Evolutionary conservation across 2,888 invertebrate species (phyloP).

Genomic region (Maniola hyperantus): DNA sequence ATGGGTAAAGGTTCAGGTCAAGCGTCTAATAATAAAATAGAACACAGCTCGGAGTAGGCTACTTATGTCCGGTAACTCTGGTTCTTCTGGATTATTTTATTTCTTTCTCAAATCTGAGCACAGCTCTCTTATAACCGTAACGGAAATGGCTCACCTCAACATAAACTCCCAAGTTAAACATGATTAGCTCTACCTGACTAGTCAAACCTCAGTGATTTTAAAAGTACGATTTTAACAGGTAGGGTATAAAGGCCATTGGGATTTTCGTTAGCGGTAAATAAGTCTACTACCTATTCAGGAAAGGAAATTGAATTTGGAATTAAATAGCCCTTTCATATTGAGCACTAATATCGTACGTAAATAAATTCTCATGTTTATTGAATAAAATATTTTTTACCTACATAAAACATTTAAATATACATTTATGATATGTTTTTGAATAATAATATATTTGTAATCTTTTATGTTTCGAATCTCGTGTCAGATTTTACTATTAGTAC

Average conservation of each 20-base stretch:
- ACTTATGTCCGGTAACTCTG: no score
- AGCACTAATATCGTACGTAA: background rate
- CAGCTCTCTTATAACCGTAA: background rate
- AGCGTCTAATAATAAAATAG: no score
- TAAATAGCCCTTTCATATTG: background rate
- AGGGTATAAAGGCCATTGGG: background rate
- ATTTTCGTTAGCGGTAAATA: background rate
- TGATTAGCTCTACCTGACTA: background rate
- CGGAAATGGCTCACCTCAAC: background rate
- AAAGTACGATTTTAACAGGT: background rate
- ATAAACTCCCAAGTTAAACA: background rate
- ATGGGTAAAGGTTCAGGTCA: no score
- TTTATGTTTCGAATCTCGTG: no score
- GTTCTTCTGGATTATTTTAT: no score
- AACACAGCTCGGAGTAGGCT: no score
- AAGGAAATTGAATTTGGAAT: background rate
- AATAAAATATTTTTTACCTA: no score
- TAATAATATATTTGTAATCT: no score
- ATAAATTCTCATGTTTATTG: background rate
- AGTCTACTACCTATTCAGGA: background rate
- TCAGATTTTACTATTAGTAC: no score
- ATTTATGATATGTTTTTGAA: no score
- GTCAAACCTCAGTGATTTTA: conserved; percentile 1
- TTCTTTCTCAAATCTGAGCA: no score
- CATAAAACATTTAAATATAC: no score